Base-by-base conservation (phyloP, 2,888 invertebrate genomes). In the Agrotis segetum region DNA sequence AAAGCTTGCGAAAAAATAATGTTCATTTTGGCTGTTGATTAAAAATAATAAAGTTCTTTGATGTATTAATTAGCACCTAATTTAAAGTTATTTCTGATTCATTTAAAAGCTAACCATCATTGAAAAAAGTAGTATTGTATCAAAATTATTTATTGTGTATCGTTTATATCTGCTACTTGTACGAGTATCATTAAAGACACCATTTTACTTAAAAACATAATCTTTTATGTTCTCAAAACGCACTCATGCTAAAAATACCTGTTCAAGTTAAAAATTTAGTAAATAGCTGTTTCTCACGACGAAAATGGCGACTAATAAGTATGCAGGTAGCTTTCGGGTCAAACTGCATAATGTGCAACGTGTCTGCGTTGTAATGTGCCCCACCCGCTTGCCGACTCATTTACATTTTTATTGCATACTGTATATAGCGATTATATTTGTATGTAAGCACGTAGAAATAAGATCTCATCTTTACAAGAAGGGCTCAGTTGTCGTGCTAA, bases 341-440 rank as follows among this genome's bases (percentile, higher is more conserved):
- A 76, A 73, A 74, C 64, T 70, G 79, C 81, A 77, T 80, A 72
- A 85, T 84, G 77, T 86, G 86, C 88, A 85, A 78, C 87, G 85
- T 85, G 81, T 68, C 78, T 79, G 67, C 77, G 82, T 78, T 82
- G 70, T 71, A 66, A 71, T 87, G 86, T 60, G 84, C 87, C 86
- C 86, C 85, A 85, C 87, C 85, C 86, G 88, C 82, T 56, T 58
- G 83, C 62, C 87, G 79, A 76, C 74, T 71, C 84, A 89, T 92
- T 92, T 88, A 85, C 88, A 90, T 91, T 90, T 92, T 91, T 92
- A 92, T 91, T 90, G 87, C 89, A 81, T 79, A 71, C 82, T 76
- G 40, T 40, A 40, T 40, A 40, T 40, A 40, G 40, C 9, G 40
- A 40, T 40, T 40, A 40, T 40, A 40, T 40, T 40, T 40, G 11